Evolutionary conservation across 64 coral and sea anemone species (phyloP), one percentile per base, ranked within the genome.

Genomic region (Actinia equina): DNA sequence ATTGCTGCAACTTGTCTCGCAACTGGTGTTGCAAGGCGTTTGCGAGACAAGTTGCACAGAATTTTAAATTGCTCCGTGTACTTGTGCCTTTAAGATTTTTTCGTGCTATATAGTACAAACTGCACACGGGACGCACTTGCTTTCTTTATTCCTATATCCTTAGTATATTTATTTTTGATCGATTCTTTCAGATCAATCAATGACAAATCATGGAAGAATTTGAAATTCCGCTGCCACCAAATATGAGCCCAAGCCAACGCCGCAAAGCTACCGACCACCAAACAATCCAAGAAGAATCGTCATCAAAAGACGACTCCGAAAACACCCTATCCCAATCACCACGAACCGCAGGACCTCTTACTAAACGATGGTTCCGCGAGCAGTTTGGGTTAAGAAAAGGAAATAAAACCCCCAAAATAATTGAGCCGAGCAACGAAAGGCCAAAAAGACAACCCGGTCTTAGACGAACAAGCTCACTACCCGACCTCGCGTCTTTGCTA

Each of bases 321-420:
- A 43, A 82, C 76, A 37, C 17, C 67, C 5, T 74, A 74, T 74
- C 69, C 0, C 69, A 74, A 41, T 74, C 69, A 30, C n/a, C 69
- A 30, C 69, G 69, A 26, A 6, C 27, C 9, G 25, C 69, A 41
- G 91, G 94, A 43, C 94, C 94, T 11, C 63, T 92, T 10, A 87
- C 94, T 19, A 95, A 95, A 53, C 92, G 85, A 80, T 92, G 94
- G 94, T 95, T 92, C 84, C 88, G 94, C 49, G 89, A 95, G 27
- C 94, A 95, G 52, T 95, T 95, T 90, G 94, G 94, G 22, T 84
- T 95, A 77, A 82, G 90, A 9, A 92, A 87, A 83, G 67, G 86
- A 53, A 85, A 25, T 15, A 56, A 89, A 25, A 89, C 44, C 46
- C 49, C 83, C 4, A 58, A 79, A 51, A 85, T 19, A 4, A 44